These are phyloP conservation scores for Caenorhabditis zanzibari DNA, from an alignment of 2,888 invertebrate genomes.

Conservation along the genomic window DNA sequence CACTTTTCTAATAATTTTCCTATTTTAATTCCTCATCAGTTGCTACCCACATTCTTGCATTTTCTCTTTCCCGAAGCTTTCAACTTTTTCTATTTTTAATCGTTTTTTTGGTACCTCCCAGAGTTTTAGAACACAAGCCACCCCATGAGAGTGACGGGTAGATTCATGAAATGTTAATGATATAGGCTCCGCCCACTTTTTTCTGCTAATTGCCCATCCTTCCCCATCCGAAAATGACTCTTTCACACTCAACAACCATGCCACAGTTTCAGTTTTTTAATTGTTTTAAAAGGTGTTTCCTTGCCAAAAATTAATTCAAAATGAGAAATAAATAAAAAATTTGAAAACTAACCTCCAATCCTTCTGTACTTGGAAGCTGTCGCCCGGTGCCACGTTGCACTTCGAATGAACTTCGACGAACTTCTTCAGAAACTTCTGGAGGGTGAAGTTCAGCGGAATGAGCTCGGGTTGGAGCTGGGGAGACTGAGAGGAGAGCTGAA, in stretches of 20 bases:
- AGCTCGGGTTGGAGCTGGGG: conserved; percentile 69
- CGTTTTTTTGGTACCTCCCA: background rate
- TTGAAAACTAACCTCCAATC: conserved; percentile 69
- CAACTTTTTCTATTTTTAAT: background rate
- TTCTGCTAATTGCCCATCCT: conserved; percentile 7
- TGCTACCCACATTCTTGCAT: conserved; percentile 17
- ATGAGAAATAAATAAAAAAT: background rate
- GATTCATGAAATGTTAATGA: conserved; percentile 5
- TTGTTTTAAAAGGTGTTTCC: background rate
- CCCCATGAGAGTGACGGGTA: conserved; percentile 35
- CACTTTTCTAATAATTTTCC: conserved; percentile 8
- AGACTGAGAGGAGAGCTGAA: conserved; percentile 68
- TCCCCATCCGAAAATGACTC: conserved; percentile 24
- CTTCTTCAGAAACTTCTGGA: conserved; percentile 53
- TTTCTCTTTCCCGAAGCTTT: conserved; percentile 8
- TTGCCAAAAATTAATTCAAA: background rate
- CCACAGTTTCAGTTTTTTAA: conserved; percentile 7
- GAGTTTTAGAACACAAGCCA: conserved; percentile 18
- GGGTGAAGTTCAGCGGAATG: conserved; percentile 67
- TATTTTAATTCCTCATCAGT: background rate
- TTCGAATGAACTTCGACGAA: conserved; percentile 73
- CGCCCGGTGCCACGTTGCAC: conserved; percentile 72
- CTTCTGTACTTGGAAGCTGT: conserved; percentile 74
- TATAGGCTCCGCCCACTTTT: background rate
- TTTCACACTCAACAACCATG: conserved; percentile 25